These are phyloP conservation scores for Apotomis turbidana DNA, from an alignment of 2,888 invertebrate species.

Conservation along the genomic window DNA sequence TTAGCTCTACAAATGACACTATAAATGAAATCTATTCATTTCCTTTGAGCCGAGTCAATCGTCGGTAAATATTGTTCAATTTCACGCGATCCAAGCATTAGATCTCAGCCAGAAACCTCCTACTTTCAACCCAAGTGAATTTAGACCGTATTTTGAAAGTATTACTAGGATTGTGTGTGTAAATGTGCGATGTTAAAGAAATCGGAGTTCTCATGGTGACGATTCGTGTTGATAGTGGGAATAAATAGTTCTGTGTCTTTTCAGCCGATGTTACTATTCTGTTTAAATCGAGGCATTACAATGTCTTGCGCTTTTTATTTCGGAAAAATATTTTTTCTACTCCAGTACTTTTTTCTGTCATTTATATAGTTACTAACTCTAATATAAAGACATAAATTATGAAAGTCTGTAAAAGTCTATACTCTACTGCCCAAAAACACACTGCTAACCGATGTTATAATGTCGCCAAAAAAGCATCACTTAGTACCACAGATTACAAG, in stretches of 20 bases:
- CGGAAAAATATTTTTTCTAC: background rate
- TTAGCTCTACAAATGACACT: constrained; percentile 83
- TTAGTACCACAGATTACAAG: no score
- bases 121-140: constrained; percentile 1
- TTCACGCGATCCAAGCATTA: constrained; percentile 82
- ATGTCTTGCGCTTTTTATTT: background rate
- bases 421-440: no score
- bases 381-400: no score
- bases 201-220: constrained; percentile 35
- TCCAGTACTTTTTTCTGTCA: no score
- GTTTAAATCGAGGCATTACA: constrained; percentile 7
- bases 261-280: constrained; percentile 7
- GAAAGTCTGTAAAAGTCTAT: no score
- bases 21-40: constrained; percentile 84
- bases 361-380: no score
- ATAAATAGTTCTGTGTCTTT: constrained; percentile 32
- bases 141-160: background rate
- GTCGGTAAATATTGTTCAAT: constrained; percentile 76
- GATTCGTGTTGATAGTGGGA: constrained; percentile 40
- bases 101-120: constrained; percentile 23
- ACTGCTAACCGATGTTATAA: no score
- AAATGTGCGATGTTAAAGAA: constrained; percentile 1
- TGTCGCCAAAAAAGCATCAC: no score
- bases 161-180: background rate
- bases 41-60: constrained; percentile 80